Evolutionary conservation across 2,797 vertebrate genomes (phyloP).

Genomic region (Adelosebastes latens): DNA sequence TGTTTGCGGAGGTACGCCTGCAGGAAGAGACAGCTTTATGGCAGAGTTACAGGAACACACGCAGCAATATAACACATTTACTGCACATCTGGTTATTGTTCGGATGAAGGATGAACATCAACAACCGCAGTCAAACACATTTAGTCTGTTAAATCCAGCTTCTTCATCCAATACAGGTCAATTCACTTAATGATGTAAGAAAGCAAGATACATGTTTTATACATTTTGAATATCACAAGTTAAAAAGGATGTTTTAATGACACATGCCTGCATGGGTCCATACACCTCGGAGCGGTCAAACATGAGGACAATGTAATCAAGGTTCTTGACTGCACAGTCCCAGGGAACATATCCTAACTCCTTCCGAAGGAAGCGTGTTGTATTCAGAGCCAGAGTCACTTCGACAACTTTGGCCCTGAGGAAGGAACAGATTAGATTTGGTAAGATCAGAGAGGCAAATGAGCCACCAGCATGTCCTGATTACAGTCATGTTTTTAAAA

Average conservation of each 20-base stretch:
- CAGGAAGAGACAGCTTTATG: constrained; percentile 24
- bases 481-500: neutral
- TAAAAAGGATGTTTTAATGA: neutral
- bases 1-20: constrained; percentile 86
- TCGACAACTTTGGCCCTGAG: constrained; percentile 74
- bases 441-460: neutral
- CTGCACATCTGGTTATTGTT: neutral
- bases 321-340: constrained; percentile 70
- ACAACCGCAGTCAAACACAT: neutral
- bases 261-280: constrained; percentile 80
- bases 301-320: constrained; percentile 79
- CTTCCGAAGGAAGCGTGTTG: constrained; percentile 76
- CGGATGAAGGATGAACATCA: neutral
- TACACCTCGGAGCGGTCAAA: constrained; percentile 84
- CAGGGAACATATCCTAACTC: constrained; percentile 80
- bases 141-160: neutral
- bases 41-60: neutral
- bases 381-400: constrained; percentile 78
- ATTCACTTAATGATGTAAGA: neutral
- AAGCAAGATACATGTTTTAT: neutral
- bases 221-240: neutral
- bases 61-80: neutral
- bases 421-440: neutral
- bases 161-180: neutral
- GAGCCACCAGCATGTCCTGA: neutral